phyloP scores from a whole-genome alignment of 1,140 invertebrate genomes.

The Rhynchophorus ferrugineus region DNA sequence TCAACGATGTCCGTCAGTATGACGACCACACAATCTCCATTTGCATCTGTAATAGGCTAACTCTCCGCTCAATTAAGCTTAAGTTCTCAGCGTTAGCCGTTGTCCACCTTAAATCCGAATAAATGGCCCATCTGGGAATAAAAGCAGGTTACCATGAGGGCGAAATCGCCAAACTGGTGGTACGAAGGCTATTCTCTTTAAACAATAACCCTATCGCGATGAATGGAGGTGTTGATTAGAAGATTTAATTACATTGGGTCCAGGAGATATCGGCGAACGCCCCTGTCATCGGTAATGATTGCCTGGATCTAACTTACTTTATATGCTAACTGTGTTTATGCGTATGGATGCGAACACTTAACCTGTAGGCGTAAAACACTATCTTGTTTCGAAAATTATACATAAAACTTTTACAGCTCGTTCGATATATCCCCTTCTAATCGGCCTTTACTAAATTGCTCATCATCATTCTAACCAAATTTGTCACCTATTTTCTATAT shows the following conservation, averaged over 20 bases:
- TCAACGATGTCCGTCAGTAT: slow-evolving; percentile 33
- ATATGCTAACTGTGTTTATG: slow-evolving; percentile 21
- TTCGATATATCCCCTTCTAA: not conserved
- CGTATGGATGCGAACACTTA: slow-evolving; percentile 2
- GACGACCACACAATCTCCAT: slow-evolving; percentile 32
- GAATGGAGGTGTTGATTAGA: slow-evolving; percentile 41
- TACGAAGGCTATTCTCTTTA: slow-evolving; percentile 23
- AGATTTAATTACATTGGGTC: slow-evolving; percentile 39
- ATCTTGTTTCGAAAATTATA: not conserved
- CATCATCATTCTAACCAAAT: no score
- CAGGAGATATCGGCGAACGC: slow-evolving; percentile 29
- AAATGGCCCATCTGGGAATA: slow-evolving; percentile 39
- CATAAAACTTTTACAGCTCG: not conserved
- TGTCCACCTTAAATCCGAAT: slow-evolving; percentile 40
- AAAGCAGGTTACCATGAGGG: slow-evolving; percentile 23
- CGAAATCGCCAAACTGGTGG: slow-evolving; percentile 26
- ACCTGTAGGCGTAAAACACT: not conserved
- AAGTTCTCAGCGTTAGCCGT: slow-evolving; percentile 29
- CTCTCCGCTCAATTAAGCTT: slow-evolving; percentile 36
- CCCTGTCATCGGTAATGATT: slow-evolving; percentile 25
- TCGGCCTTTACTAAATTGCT: not conserved
- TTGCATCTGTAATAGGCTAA: slow-evolving; percentile 37
- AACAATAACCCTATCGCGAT: slow-evolving; percentile 35
- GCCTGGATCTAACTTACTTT: slow-evolving; percentile 17
- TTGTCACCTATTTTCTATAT: no score